Conservation (phyloP, 2,888 invertebrate genomes). For the Sesia apiformis region DNA sequence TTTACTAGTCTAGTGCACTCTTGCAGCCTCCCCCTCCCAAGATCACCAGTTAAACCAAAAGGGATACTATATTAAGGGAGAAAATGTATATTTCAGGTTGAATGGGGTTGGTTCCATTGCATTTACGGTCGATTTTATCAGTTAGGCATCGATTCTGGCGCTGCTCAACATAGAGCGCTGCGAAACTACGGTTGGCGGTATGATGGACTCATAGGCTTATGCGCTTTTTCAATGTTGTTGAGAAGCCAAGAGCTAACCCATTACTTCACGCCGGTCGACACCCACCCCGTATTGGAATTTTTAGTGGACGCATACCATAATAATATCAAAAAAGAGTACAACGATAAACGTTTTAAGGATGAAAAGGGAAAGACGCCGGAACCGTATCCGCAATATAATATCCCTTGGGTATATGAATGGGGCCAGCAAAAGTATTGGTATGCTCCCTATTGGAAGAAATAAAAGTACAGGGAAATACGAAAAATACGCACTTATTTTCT, state of each 20-base stretch:
- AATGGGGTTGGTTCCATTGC: conserved; percentile 34
- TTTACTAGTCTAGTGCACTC: background rate
- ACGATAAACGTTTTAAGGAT: background rate
- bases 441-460: too few species aligned
- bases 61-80: too few species aligned
- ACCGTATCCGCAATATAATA: background rate
- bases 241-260: conserved; percentile 16
- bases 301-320: conserved; percentile 22
- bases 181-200: conserved; percentile 10
- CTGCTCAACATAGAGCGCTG: conserved; percentile 15
- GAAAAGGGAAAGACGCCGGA: background rate
- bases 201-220: conserved; percentile 23
- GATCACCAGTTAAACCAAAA: too few species aligned
- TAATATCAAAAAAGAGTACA: conserved; percentile 10
- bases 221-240: conserved; percentile 21
- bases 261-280: conserved; percentile 26
- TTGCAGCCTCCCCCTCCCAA: too few species aligned
- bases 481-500: too few species aligned
- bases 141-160: conserved; percentile 27
- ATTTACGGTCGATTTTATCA: conserved; percentile 15
- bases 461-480: too few species aligned
- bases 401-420: background rate
- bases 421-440: too few species aligned
- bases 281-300: conserved; percentile 22
- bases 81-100: conserved; percentile 15